Percentiles rank a stretch among this genome's conserved stretches.
Evolutionary conservation across 1,140 invertebrate species (phyloP).

Genomic region (Philopotamus ludificatus): DNA sequence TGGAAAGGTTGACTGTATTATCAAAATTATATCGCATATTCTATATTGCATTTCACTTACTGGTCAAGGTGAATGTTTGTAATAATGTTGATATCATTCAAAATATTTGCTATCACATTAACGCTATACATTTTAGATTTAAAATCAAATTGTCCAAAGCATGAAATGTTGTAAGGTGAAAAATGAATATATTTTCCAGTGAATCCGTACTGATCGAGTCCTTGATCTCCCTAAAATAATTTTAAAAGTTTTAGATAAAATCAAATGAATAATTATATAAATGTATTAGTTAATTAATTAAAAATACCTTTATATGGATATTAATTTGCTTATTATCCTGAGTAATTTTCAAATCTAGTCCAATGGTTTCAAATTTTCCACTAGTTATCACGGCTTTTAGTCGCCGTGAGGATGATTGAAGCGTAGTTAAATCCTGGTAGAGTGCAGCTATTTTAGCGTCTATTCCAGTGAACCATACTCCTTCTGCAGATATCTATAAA

Average conservation of each 20-base stretch:
- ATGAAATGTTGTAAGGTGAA: slow-evolving; percentile 58
- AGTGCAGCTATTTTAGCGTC: slow-evolving; percentile 66
- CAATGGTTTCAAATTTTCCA: slow-evolving; percentile 67
- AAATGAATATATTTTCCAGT: slow-evolving; percentile 59
- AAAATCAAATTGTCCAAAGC: slow-evolving; percentile 64
- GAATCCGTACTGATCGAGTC: slow-evolving; percentile 62
- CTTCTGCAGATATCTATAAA: slow-evolving; percentile 52
- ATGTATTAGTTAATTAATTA: slow-evolving; percentile 13
- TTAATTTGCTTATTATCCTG: slow-evolving; percentile 62
- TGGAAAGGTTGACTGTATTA: no score
- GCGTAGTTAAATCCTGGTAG: slow-evolving; percentile 69
- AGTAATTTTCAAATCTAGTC: slow-evolving; percentile 60
- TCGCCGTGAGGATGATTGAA: slow-evolving; percentile 60
- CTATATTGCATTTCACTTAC: slow-evolving; percentile 56
- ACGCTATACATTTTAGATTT: slow-evolving; percentile 64
- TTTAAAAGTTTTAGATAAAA: neutral
- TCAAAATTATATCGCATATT: no score
- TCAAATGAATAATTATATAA: neutral
- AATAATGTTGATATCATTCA: slow-evolving; percentile 52
- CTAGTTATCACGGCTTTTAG: slow-evolving; percentile 70
- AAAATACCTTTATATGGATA: slow-evolving; percentile 57
- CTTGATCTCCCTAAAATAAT: slow-evolving; percentile 60
- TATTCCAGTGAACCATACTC: slow-evolving; percentile 77
- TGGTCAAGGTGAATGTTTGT: slow-evolving; percentile 72
- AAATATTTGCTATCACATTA: slow-evolving; percentile 53